Evolutionary conservation across 1,140 invertebrate genomes (phyloP), one percentile per base, ranked within the genome.

Genomic region (Bombyx mandarina): DNA sequence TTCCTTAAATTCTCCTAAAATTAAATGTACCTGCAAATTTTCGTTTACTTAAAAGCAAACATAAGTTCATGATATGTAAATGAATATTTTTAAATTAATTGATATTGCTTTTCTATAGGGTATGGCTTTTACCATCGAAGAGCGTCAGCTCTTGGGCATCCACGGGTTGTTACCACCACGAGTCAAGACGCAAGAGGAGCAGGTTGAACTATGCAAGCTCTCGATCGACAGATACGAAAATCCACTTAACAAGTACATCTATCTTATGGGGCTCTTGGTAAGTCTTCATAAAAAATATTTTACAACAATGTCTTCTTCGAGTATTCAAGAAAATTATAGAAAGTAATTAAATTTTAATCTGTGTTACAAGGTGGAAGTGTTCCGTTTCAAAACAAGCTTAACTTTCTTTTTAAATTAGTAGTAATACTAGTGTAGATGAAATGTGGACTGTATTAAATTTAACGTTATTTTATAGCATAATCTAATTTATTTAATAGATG

Each of bases 171-270:
- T 97, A 12, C 95, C 96, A 3, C 91, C 91, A 1, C 86, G 92
- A 9, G 93, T 97, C 8, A 95, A 94, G 83, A 93, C 90, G 3
- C 93, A 95, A 74, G 93, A 96, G n/a, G 93, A 95, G 71, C 96
- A 98, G 83, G 88, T 96, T 2, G 86, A 93, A 60, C 89, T 93
- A 9, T 94, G 94, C 73, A 89, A 91, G 54, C 77, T 92, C 7
- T 93, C 94, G 74, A 81, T 97, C 43, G 91, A 93, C 7, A 84
- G 92, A 26, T 93, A 95, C 60, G 88, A 90, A 8, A 91, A 94
- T 55, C 91, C 93, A 18, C 88, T 96, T 18, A 94, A 95, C 66
- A 94, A 94, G 83, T 97, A 94, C 70, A 92, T 95, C 61, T 96
- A 95, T 66, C 89, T 96, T 6, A 92, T 92, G 67, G 90, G 90